phyloP scores from a whole-genome alignment of 2,888 invertebrate genomes.

The Cheilosia grossa region DNA sequence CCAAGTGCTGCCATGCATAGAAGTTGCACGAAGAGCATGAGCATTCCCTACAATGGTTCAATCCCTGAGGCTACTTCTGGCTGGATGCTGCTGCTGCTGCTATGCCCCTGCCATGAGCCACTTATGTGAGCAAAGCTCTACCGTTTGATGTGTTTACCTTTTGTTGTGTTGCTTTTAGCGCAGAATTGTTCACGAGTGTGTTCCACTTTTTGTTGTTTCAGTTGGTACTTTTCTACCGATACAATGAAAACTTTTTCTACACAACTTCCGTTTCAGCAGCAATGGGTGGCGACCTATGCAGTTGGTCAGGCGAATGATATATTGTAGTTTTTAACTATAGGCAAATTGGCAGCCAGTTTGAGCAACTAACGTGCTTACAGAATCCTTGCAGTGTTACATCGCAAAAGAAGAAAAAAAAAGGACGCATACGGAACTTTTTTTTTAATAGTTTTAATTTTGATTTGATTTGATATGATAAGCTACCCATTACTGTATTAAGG shows the following conservation, averaged over 20 bases:
- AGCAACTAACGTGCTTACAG: too few relatives aligned
- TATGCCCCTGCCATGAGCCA: conserved; percentile 13
- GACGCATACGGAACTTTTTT: not conserved
- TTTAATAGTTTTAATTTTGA: not conserved
- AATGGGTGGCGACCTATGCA: too few relatives aligned
- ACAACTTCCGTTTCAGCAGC: too few relatives aligned
- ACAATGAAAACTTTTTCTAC: too few relatives aligned
- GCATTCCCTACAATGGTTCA: conserved; percentile 15
- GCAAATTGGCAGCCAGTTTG: too few relatives aligned
- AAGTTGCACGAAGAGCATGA: conserved; percentile 20
- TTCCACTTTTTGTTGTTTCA: conserved; percentile 20
- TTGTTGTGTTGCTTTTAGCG: conserved; percentile 27
- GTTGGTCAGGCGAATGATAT: too few relatives aligned
- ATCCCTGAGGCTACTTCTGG: conserved; percentile 23
- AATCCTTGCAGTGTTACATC: too few relatives aligned
- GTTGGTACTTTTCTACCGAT: not conserved
- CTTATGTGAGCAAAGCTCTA: conserved; percentile 33
- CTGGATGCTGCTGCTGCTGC: conserved; percentile 22
- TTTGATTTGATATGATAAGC: too few relatives aligned
- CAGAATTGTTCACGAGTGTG: conserved; percentile 8
- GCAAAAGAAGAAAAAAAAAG: not conserved
- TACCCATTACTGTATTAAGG: too few relatives aligned
- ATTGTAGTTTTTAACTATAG: too few relatives aligned
- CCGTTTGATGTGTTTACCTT: conserved; percentile 40
- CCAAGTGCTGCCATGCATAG: conserved; percentile 18